Conservation (phyloP, 2,888 invertebrate genomes). For the Acanthosepion pharaonis region DNA sequence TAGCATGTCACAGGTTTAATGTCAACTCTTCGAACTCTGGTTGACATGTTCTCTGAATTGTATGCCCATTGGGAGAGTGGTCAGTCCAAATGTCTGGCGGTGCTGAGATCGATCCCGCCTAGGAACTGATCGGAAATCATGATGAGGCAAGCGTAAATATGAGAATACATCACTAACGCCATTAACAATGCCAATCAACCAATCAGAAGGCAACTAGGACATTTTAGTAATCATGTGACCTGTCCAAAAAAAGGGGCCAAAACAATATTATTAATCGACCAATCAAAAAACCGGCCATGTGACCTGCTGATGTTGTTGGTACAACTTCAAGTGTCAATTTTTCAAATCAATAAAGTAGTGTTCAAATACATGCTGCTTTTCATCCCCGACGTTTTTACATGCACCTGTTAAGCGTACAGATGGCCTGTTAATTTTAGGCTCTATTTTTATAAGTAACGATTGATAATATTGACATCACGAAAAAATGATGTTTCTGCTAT, state of each 20-base stretch:
- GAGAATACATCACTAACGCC: background rate
- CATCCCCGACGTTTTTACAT: background rate
- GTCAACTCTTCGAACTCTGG: background rate
- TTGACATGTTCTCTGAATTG: background rate
- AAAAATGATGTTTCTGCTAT: too few relatives aligned
- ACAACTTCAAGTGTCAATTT: background rate
- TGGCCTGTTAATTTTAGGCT: background rate
- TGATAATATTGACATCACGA: background rate
- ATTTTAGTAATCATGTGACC: constrained; percentile 20
- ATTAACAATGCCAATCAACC: background rate
- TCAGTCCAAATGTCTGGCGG: background rate
- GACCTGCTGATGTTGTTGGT: background rate
- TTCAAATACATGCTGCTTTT: background rate
- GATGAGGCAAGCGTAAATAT: background rate
- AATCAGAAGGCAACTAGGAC: background rate
- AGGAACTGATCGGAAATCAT: background rate
- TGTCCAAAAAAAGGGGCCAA: background rate
- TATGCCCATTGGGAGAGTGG: background rate
- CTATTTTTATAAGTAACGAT: background rate
- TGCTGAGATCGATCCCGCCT: background rate
- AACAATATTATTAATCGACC: background rate
- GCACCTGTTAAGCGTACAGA: background rate
- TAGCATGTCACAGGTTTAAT: background rate
- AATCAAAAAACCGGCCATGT: background rate
- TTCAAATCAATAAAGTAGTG: background rate